Conservation (phyloP, 2,888 invertebrate species). For the Epinotia demarniana region DNA sequence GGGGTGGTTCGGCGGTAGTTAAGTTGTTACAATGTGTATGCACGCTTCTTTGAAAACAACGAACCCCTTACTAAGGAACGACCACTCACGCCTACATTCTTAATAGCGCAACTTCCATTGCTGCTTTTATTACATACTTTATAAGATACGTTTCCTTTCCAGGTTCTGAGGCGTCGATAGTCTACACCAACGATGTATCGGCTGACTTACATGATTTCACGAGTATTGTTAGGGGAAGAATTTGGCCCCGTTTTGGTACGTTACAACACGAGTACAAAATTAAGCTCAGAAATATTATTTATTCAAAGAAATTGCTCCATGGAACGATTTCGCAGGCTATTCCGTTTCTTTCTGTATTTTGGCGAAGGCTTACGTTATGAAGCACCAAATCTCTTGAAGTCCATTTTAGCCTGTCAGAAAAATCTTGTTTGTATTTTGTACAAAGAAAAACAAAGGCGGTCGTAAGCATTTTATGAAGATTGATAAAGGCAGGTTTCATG, state of each 20-base stretch:
- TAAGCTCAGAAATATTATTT: constrained; percentile 45
- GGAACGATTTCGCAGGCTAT: constrained; percentile 19
- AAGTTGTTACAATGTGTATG: no score
- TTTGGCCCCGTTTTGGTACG: constrained; percentile 22
- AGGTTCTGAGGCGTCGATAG: not conserved
- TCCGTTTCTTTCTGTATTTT: constrained; percentile 27
- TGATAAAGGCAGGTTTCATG: no score
- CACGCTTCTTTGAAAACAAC: constrained; percentile 34
- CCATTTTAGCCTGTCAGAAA: not conserved
- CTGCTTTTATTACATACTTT: not conserved
- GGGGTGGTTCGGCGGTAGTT: no score
- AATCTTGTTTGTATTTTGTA: no score
- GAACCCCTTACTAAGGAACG: not conserved
- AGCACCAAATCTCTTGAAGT: not conserved
- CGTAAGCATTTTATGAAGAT: no score
- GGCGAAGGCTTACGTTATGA: constrained; percentile 6
- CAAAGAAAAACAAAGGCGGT: no score
- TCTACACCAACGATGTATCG: not conserved
- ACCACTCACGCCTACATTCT: not conserved
- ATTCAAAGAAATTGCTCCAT: constrained; percentile 40
- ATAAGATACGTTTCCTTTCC: no score
- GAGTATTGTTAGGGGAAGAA: constrained; percentile 9
- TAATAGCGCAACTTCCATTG: not conserved
- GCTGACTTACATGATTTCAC: not conserved
- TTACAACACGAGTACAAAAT: constrained; percentile 43